phyloP scores from a whole-genome alignment of 2,113 vertebrate species.

The Diadophis punctatus region DNA sequence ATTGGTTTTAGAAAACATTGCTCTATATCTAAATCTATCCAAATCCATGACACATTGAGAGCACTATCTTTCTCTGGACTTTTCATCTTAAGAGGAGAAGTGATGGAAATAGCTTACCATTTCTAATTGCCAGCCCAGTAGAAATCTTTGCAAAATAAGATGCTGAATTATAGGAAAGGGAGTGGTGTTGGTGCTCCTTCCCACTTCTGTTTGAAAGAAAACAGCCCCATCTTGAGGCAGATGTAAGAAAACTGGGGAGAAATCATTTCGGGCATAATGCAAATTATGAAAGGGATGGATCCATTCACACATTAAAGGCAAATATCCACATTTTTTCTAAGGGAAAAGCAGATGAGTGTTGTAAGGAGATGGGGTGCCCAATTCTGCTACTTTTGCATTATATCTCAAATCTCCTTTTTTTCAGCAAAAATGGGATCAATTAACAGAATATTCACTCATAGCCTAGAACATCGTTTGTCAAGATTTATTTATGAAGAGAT shows the following conservation, averaged over 20 bases:
- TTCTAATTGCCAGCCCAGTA: conserved; percentile 34
- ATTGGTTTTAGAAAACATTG: background rate
- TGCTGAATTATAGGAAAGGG: conserved; percentile 20
- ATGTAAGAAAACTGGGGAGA: background rate
- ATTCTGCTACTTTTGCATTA: background rate
- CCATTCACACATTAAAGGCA: background rate
- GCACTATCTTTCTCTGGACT: conserved; percentile 13
- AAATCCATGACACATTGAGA: background rate
- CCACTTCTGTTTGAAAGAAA: conserved; percentile 46
- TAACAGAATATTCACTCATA: background rate
- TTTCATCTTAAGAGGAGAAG: conserved; percentile 11
- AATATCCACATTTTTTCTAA: background rate
- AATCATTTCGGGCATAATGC: background rate
- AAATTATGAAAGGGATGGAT: background rate
- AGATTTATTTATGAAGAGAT: background rate
- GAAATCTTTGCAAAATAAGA: conserved; percentile 27
- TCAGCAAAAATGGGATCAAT: background rate
- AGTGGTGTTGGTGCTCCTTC: background rate
- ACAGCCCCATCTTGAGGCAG: conserved; percentile 69
- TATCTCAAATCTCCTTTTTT: background rate
- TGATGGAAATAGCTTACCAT: background rate
- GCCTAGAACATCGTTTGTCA: background rate
- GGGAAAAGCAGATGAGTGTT: background rate
- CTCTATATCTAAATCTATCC: background rate
- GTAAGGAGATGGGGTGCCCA: background rate